Evolutionary conservation across 1,140 invertebrate genomes (phyloP).

Genomic region (Eubasilissa regina): DNA sequence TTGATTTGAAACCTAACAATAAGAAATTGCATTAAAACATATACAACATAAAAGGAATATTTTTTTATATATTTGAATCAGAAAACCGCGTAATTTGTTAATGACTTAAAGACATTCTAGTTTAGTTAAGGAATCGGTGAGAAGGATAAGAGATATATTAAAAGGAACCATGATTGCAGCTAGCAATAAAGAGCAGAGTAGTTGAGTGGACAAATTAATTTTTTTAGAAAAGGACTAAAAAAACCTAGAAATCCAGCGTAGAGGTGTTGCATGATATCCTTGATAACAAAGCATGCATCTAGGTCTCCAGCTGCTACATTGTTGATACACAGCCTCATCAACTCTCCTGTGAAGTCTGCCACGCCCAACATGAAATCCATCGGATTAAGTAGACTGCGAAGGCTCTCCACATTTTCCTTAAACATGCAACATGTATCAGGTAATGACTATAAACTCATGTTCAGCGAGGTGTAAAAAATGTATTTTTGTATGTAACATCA

Average conservation of each 20-base stretch:
- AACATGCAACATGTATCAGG: not conserved
- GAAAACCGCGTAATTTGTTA: too few relatives aligned
- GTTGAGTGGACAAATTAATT: too few relatives aligned
- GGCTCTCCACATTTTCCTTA: conserved; percentile 17
- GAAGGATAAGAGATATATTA: too few relatives aligned
- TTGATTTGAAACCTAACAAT: not conserved
- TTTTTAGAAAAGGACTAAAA: not conserved
- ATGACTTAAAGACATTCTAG: too few relatives aligned
- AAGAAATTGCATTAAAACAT: not conserved
- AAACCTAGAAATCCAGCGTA: conserved; percentile 80
- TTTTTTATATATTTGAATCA: too few relatives aligned
- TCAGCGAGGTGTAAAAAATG: too few relatives aligned
- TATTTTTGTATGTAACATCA: too few relatives aligned
- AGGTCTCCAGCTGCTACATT: conserved; percentile 84
- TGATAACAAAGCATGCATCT: conserved; percentile 82
- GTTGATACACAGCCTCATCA: conserved; percentile 92
- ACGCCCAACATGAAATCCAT: conserved; percentile 88
- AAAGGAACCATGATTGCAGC: too few relatives aligned
- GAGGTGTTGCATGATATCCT: conserved; percentile 81
- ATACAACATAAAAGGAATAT: too few relatives aligned
- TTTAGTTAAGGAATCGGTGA: too few relatives aligned
- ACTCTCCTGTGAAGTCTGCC: conserved; percentile 90
- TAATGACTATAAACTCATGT: too few relatives aligned
- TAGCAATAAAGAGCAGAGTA: too few relatives aligned
- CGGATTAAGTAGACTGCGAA: conserved; percentile 61